Percentiles rank a stretch among this genome's conserved stretches.
Evolutionary conservation across 2,113 vertebrate species (phyloP).

Genomic region (Ceyx cyanopectus): DNA sequence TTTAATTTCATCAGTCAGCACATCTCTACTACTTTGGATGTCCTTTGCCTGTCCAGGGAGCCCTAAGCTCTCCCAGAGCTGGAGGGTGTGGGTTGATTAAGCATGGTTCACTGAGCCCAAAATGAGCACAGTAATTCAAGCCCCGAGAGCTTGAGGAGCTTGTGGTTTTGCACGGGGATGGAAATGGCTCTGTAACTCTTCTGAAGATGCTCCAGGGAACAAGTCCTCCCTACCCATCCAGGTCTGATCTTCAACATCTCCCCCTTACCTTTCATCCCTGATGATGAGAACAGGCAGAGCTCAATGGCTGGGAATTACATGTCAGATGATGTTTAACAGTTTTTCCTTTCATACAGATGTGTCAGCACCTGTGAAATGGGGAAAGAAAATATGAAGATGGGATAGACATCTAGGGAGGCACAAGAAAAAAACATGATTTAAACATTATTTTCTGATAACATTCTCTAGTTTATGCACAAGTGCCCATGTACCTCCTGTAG

Average conservation of each 20-base stretch:
- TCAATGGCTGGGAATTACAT: not conserved
- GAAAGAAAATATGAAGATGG: no score
- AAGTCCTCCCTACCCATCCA: not conserved
- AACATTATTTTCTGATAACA: rapidly evolving
- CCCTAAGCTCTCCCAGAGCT: not conserved
- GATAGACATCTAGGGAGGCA: not conserved
- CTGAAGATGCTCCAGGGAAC: not conserved
- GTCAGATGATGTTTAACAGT: not conserved
- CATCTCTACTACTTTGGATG: not conserved
- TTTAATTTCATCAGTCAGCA: not conserved
- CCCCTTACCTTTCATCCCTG: not conserved
- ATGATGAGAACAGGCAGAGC: not conserved
- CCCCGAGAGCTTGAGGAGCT: rapidly evolving
- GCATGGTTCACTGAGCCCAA: not conserved
- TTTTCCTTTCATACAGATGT: not conserved
- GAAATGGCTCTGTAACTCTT: not conserved
- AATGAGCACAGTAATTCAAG: not conserved
- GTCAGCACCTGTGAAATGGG: not conserved
- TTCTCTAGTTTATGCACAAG: not conserved
- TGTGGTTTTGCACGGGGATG: not conserved
- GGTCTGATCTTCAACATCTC: not conserved
- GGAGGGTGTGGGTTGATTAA: not conserved
- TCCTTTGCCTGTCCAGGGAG: not conserved
- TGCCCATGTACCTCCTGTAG: rapidly evolving
- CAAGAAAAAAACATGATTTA: not conserved